Percentiles rank a stretch among this genome's conserved stretches.
Evolutionary conservation across 2,113 vertebrate species (phyloP).

Genomic region (Orientallactaga bullata): DNA sequence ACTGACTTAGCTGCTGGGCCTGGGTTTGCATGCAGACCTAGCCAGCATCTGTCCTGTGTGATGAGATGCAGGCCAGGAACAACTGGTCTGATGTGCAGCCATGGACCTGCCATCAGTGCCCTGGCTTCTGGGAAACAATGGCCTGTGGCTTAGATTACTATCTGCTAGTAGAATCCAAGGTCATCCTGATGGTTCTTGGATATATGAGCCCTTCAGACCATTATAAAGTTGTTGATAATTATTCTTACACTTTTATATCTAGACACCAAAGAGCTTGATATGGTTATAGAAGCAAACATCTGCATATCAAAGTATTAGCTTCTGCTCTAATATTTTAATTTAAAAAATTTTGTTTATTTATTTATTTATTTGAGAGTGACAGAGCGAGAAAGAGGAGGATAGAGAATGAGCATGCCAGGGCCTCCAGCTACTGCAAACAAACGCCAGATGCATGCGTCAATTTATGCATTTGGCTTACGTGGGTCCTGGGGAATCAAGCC

Average conservation of each 20-base stretch:
- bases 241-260: background rate
- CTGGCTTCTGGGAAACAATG: background rate
- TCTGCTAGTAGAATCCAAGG: constrained; percentile 34
- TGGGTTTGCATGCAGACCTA: background rate
- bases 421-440: too few species aligned
- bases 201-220: background rate
- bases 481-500: too few species aligned
- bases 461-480: too few species aligned
- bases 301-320: background rate
- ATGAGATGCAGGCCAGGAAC: background rate
- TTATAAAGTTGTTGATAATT: background rate
- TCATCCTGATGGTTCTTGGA: background rate
- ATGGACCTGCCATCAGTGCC: background rate
- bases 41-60: too few species aligned
- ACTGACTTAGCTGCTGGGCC: background rate
- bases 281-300: background rate
- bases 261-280: background rate
- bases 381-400: too few species aligned
- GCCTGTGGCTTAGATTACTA: background rate
- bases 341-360: too few species aligned
- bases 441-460: too few species aligned
- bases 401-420: too few species aligned
- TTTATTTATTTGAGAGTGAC: too few species aligned
- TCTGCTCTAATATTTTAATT: too few species aligned
- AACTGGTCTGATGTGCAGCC: background rate